Percentiles rank a stretch among this genome's conserved stretches.
Conservation (phyloP, 2,888 invertebrate species). For the Catotricha subobsoleta region DNA sequence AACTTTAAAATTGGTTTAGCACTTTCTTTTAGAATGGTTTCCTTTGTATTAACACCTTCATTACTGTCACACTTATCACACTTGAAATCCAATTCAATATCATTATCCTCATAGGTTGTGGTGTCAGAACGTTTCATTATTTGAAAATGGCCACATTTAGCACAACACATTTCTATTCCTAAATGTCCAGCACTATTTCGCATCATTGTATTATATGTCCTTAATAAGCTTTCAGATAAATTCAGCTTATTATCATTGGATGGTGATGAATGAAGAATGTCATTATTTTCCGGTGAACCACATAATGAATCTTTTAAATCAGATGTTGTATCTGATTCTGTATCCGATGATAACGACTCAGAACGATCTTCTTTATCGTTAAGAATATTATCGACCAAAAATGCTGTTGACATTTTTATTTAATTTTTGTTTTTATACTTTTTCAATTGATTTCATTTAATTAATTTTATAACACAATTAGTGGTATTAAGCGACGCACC, state of each 20-base stretch:
- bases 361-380: conserved; percentile 20
- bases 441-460: background rate
- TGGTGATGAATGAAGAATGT: conserved; percentile 12
- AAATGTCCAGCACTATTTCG: conserved; percentile 7
- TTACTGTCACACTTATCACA: conserved; percentile 22
- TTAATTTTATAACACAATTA: too few relatives aligned
- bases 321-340: conserved; percentile 16
- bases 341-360: conserved; percentile 15
- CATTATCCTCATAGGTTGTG: conserved; percentile 17
- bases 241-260: conserved; percentile 2
- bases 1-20: conserved; percentile 70
- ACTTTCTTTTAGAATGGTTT: conserved; percentile 23
- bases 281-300: conserved; percentile 10
- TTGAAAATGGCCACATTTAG: conserved; percentile 20
- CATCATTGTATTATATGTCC: conserved; percentile 11
- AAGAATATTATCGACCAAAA: conserved; percentile 26
- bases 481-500: background rate
- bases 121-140: conserved; percentile 5
- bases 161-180: conserved; percentile 20
- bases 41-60: conserved; percentile 14
- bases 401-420: conserved; percentile 25
- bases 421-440: background rate
- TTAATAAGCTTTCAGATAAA: conserved; percentile 10
- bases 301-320: conserved; percentile 19
- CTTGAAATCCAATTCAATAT: conserved; percentile 17